Evolutionary conservation across 2,113 vertebrate species (phyloP).

Genomic region (Petaurus breviceps): DNA sequence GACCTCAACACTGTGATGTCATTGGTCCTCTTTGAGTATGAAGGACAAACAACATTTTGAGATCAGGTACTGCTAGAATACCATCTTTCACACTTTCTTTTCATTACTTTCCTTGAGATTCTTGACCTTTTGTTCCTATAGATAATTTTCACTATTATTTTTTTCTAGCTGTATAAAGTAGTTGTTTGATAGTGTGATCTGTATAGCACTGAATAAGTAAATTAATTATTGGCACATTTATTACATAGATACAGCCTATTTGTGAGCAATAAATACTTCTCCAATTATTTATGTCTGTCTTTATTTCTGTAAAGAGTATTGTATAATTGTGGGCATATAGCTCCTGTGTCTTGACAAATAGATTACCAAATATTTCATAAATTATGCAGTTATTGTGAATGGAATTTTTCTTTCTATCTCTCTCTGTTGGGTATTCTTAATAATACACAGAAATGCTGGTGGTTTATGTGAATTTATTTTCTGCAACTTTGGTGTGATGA

Average conservation of each 20-base stretch:
- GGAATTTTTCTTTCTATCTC: not conserved
- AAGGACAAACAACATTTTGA: not conserved
- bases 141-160: not conserved
- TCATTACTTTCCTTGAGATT: not conserved
- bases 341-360: not conserved
- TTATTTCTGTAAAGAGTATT: not conserved
- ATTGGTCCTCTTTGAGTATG: too few relatives aligned
- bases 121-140: not conserved
- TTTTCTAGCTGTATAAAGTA: not conserved
- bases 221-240: not conserved
- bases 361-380: not conserved
- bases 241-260: not conserved
- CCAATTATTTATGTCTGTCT: not conserved
- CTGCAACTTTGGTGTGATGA: not conserved
- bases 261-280: not conserved
- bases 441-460: not conserved
- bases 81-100: not conserved
- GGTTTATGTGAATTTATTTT: not conserved
- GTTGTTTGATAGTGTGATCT: not conserved
- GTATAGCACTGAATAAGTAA: not conserved
- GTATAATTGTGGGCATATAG: not conserved
- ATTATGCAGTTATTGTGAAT: not conserved
- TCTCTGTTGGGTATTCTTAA: not conserved
- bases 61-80: not conserved
- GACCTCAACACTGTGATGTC: too few relatives aligned